A percentile compares a stretch with the other conserved stretches of the same genome.
Evolutionary conservation across 2,888 invertebrate genomes (phyloP).

Genomic region (Drosophila mayaguana): DNA sequence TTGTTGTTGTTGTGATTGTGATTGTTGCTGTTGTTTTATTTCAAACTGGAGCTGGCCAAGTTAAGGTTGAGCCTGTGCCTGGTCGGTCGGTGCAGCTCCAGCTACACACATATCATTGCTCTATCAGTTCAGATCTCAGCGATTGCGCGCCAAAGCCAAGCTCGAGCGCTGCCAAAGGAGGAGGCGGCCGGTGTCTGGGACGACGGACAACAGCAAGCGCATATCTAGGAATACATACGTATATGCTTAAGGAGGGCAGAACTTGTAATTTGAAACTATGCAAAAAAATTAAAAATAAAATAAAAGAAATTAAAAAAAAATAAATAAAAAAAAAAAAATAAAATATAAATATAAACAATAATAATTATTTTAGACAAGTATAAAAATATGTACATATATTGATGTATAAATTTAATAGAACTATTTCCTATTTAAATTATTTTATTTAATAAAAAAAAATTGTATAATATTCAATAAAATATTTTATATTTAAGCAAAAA

Average conservation of each 20-base stretch:
- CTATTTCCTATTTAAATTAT: no score
- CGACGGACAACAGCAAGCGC: constrained; percentile 37
- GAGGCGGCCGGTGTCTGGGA: constrained; percentile 44
- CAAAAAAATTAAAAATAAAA: neutral
- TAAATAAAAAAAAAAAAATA: no score
- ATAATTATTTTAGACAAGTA: no score
- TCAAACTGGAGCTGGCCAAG: constrained; percentile 65
- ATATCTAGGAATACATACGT: constrained; percentile 36
- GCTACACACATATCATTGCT: constrained; percentile 72
- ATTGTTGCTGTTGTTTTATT: constrained; percentile 21
- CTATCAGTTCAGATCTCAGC: constrained; percentile 78
- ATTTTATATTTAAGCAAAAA: no score
- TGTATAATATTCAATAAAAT: no score
- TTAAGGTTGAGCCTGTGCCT: constrained; percentile 49
- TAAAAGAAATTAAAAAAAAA: no score
- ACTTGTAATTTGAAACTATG: neutral
- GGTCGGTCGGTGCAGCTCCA: constrained; percentile 52
- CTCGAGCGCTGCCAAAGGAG: constrained; percentile 44
- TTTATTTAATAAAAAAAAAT: no score
- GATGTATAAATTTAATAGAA: no score
- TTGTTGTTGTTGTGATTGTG: constrained; percentile 27
- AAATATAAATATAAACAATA: no score
- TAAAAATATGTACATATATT: no score
- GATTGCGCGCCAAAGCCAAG: constrained; percentile 47
- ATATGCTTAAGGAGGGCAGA: constrained; percentile 29